Base-by-base conservation (phyloP, 2,888 invertebrate species). In the Calliopum simillimum region DNA sequence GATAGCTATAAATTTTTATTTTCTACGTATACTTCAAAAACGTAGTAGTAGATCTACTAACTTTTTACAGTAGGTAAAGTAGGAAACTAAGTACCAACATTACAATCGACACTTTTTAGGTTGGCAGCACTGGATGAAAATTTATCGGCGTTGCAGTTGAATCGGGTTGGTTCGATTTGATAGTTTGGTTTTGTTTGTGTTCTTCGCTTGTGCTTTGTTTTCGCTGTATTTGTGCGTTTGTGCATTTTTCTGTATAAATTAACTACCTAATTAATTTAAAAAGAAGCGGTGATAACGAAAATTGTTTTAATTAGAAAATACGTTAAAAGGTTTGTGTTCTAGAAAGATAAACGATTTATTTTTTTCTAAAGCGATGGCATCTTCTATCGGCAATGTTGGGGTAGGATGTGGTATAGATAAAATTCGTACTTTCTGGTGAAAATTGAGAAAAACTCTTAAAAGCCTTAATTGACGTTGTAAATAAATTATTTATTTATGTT, bases 101-200 rank as follows among this genome's bases (percentile, higher is more conserved):
- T n/a, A n/a, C n/a, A n/a, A n/a, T n/a, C n/a, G n/a, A n/a, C n/a
- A n/a, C n/a, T n/a, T n/a, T n/a, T n/a, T n/a, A n/a, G n/a, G n/a
- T n/a, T n/a, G n/a, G n/a, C n/a, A n/a, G n/a, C n/a, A n/a, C n/a
- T n/a, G n/a, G n/a, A n/a, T n/a, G n/a, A n/a, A n/a, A n/a, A 53
- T 53, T 21, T 6, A 43, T 65, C 21, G 55, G 41, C 43, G 43
- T 13, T 55, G 55, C 25, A 53, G 51, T 63, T 19, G 41, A n/a
- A 8, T 65, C 33, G 33, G 33, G 33, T 65, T 55, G 25, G 65
- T 55, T 65, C 74, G 71, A 69, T 49, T 72, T 62, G 65, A 69
- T 61, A 73, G 72, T 69, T 63, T 75, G 71, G 63, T 73, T 75
- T 72, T 71, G 71, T 66, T 75, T 72, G 73, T 75, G 73, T 75